Evolutionary conservation across 2,797 vertebrate genomes (phyloP).

Genomic region (Podarcis lilfordi): DNA sequence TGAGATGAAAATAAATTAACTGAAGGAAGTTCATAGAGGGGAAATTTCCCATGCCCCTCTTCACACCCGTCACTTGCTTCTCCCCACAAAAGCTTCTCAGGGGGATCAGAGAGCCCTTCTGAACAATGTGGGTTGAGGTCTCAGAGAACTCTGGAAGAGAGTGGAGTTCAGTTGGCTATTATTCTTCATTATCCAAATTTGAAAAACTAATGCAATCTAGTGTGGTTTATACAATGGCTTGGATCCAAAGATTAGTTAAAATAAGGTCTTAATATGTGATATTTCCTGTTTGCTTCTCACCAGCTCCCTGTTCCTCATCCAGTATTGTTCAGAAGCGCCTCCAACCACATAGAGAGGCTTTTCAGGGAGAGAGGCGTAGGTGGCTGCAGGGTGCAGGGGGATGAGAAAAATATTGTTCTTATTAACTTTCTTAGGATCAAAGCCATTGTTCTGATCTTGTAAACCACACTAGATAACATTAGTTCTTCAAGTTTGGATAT

Average conservation of each 20-base stretch:
- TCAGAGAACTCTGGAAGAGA: no score
- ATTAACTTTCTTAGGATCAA: background rate
- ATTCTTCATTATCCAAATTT: no score
- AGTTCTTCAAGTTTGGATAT: conserved; percentile 29
- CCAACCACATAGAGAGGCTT: background rate
- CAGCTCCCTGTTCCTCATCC: background rate
- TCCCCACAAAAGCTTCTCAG: no score
- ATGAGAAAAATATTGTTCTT: background rate
- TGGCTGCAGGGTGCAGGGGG: background rate
- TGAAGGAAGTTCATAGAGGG: no score
- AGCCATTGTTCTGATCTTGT: background rate
- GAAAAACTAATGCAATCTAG: no score
- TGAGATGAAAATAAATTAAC: no score
- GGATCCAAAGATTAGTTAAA: background rate
- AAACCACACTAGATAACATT: background rate
- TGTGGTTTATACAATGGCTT: background rate
- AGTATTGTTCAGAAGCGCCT: background rate
- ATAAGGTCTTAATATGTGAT: background rate
- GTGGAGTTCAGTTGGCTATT: no score
- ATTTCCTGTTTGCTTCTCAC: background rate
- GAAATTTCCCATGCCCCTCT: no score
- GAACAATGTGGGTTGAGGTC: no score
- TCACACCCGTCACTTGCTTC: no score
- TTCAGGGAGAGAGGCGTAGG: no score
- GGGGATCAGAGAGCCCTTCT: no score